Base-by-base conservation (phyloP, 2,888 invertebrate species). In the Bimastos eiseni region DNA sequence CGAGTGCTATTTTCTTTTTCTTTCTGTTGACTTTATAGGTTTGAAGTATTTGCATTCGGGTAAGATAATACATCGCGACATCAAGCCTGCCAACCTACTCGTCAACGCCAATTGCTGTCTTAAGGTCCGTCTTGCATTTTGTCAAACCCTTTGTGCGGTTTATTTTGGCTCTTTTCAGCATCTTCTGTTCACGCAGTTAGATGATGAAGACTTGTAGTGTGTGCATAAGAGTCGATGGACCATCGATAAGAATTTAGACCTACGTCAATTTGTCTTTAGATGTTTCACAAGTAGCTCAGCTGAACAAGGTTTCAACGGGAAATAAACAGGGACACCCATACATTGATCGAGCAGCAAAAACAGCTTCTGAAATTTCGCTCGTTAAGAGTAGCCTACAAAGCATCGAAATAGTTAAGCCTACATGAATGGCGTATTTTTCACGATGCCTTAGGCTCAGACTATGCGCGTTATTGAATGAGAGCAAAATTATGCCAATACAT, bases 51-150 rank as follows among this genome's bases (percentile, higher is more conserved):
- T 99, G 94, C 99, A 99, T 96, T 99, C 99, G 92, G 98, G 99
- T 92, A 97, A 98, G 94, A 99, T 99, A 95, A 96, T 99, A 93
- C 99, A 99, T 96, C 97, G 99, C 95, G 99, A 99, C 96, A 99
- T 99, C 95, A 99, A 99, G 95, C 99, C 99, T 21, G 99, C 99
- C 92, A 99, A 99, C 96, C 96, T 99, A 93, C 96, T 99, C 94
- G 99, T 99, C 94, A 99, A 99, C 96, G 98, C 98, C 95, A 99
- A 99, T 96, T 99, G 99, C 96, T 98, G 99, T 94, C 96, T 99
- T 93, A 99, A 99, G 96, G 97, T 97, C 95, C 94, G 94, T 86
- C 86, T 37, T 36, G 11, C 13, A n/a, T n/a, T n/a, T n/a, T n/a
- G n/a, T n/a, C n/a, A n/a, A n/a, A 34, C 86, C 1, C 24, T 49